Conservation (phyloP, 2,888 invertebrate species). For the Spialia ferax region DNA sequence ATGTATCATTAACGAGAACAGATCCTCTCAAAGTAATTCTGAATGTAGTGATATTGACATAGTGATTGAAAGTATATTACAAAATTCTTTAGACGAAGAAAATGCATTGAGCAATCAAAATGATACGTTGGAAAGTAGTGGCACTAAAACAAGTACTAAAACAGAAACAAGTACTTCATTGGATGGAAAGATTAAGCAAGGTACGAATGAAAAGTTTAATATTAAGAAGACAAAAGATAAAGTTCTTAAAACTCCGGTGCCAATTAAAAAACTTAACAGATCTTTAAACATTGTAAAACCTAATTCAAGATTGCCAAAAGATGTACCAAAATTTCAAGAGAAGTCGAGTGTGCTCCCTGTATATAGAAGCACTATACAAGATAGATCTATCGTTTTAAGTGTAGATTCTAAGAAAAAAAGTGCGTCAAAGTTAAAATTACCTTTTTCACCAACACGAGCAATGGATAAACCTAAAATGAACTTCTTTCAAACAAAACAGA, state of each 20-base stretch:
- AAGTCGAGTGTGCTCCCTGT: constrained; percentile 75
- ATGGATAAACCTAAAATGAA: constrained; percentile 80
- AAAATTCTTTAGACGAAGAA: constrained; percentile 61
- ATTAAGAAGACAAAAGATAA: constrained; percentile 70
- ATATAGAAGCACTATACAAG: constrained; percentile 69
- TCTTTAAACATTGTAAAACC: constrained; percentile 67
- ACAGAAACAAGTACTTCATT: constrained; percentile 55
- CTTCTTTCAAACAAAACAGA: constrained; percentile 74
- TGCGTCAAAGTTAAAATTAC: constrained; percentile 72
- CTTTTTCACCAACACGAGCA: constrained; percentile 73
- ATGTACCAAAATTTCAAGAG: constrained; percentile 58
- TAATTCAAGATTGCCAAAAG: constrained; percentile 59
- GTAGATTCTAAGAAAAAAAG: constrained; percentile 66
- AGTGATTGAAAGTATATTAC: constrained; percentile 71
- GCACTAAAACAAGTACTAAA: constrained; percentile 71
- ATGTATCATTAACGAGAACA: constrained; percentile 78
- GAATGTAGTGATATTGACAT: constrained; percentile 79
- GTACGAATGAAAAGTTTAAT: constrained; percentile 52
- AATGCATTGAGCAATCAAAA: constrained; percentile 58
- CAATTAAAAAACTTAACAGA: constrained; percentile 71
- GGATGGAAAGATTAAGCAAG: constrained; percentile 56
- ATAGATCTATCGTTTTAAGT: constrained; percentile 61
- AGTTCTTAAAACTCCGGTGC: constrained; percentile 68
- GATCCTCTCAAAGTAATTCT: constrained; percentile 81
- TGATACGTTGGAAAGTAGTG: constrained; percentile 61